Evolutionary conservation across 2,113 vertebrate genomes (phyloP).

Genomic region (Brachirus orientalis): DNA sequence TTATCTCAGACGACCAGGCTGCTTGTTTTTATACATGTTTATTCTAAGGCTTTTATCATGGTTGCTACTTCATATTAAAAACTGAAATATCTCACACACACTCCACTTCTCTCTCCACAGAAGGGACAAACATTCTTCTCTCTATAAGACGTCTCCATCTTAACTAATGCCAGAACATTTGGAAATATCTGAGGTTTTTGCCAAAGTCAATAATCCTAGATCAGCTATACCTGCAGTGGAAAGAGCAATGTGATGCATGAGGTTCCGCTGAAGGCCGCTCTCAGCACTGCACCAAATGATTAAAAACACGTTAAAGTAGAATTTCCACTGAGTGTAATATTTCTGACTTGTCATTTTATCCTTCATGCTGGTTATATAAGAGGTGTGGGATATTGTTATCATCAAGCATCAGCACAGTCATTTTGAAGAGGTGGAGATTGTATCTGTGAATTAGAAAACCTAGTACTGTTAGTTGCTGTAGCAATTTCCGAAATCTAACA

Average conservation of each 20-base stretch:
- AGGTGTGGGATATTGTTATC: background rate
- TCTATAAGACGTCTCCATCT: slow-evolving; percentile 34
- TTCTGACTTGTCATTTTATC: background rate
- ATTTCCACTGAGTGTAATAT: slow-evolving; percentile 4
- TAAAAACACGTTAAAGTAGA: slow-evolving; percentile 13
- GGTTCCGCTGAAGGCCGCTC: slow-evolving; percentile 8
- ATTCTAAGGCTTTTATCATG: background rate
- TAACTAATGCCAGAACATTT: slow-evolving; percentile 56
- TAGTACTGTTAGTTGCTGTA: background rate
- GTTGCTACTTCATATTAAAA: slow-evolving; percentile 10
- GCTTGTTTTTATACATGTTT: no score
- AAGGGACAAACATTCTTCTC: slow-evolving; percentile 39
- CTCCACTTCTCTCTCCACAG: slow-evolving; percentile 17
- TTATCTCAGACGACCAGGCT: no score
- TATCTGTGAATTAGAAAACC: slow-evolving; percentile 3
- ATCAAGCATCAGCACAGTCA: background rate
- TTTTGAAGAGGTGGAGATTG: background rate
- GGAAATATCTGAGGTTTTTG: slow-evolving; percentile 50
- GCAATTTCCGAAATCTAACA: background rate
- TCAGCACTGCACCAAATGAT: background rate
- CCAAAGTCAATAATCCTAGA: slow-evolving; percentile 59
- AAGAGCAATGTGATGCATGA: slow-evolving; percentile 16
- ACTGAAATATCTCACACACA: background rate
- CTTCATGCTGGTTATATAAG: background rate
- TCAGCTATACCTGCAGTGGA: slow-evolving; percentile 54